phyloP scores from a whole-genome alignment of 2,797 vertebrate species.

The Eidolon dupreanum region DNA sequence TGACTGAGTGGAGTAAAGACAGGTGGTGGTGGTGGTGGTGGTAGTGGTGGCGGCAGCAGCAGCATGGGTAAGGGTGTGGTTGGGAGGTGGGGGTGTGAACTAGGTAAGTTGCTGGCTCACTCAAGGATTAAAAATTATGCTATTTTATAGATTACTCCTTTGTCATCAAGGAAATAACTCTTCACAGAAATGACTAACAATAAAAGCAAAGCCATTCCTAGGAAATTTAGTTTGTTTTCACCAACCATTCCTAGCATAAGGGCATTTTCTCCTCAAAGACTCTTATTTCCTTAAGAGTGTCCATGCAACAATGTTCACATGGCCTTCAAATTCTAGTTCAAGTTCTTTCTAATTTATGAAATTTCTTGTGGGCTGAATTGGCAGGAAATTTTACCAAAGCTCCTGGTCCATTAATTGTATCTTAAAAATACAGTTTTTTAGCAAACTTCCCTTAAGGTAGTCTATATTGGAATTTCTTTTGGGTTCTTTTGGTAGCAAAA shows the following conservation, averaged over 20 bases:
- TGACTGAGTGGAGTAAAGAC: no score
- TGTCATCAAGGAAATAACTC: background rate
- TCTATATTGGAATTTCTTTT: background rate
- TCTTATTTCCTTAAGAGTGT: background rate
- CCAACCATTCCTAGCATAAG: background rate
- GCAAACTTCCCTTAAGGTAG: background rate
- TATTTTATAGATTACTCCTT: background rate
- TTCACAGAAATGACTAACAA: background rate
- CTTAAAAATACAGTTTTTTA: background rate
- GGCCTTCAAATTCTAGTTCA: background rate
- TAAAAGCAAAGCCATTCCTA: background rate
- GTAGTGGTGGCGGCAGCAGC: no score
- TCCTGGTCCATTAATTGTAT: background rate
- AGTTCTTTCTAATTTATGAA: background rate
- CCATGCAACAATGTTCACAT: background rate
- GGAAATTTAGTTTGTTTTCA: background rate
- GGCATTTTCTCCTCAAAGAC: background rate
- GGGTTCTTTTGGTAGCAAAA: background rate
- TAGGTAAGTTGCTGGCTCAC: background rate
- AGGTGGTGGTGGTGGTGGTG: accelerated
- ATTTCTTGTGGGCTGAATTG: background rate
- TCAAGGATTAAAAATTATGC: background rate
- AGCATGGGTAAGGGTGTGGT: no score
- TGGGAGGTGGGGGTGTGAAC: no score
- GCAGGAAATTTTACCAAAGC: background rate